Conservation (phyloP, 1,140 invertebrate species). For the Zaprionus africanus region DNA sequence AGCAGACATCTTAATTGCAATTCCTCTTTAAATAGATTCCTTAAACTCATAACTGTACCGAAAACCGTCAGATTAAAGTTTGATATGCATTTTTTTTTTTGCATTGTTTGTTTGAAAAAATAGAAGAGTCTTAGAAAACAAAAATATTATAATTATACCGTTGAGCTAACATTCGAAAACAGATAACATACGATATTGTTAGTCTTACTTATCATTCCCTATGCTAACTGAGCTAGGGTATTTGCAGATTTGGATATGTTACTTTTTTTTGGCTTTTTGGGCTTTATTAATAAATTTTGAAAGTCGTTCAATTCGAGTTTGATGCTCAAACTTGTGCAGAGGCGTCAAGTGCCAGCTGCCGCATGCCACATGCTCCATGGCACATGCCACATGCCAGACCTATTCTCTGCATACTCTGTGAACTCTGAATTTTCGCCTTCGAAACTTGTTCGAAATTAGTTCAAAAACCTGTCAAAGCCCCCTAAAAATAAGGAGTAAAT, state of each 20-base stretch:
- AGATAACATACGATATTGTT: no score
- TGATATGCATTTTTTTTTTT: no score
- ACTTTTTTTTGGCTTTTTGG: neutral
- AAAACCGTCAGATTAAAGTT: no score
- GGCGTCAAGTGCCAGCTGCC: neutral
- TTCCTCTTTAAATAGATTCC: no score
- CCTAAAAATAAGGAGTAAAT: neutral
- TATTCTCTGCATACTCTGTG: neutral
- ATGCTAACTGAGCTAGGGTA: neutral
- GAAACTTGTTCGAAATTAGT: slow-evolving; percentile 7
- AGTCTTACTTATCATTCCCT: neutral
- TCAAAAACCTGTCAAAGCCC: slow-evolving; percentile 1
- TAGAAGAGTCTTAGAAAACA: no score
- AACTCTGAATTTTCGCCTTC: neutral
- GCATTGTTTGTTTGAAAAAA: no score
- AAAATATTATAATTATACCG: no score
- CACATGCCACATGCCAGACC: neutral
- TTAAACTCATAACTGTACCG: no score
- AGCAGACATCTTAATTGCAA: no score
- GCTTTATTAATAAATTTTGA: slow-evolving; percentile 32
- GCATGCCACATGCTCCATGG: neutral
- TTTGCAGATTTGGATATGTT: neutral
- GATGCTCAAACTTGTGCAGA: slow-evolving; percentile 19
- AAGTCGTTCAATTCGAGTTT: slow-evolving; percentile 37
- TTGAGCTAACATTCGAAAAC: no score